Evolutionary conservation across 2,797 vertebrate genomes (phyloP), one percentile per base, ranked within the genome.

Genomic region (Muscicapa comitata): DNA sequence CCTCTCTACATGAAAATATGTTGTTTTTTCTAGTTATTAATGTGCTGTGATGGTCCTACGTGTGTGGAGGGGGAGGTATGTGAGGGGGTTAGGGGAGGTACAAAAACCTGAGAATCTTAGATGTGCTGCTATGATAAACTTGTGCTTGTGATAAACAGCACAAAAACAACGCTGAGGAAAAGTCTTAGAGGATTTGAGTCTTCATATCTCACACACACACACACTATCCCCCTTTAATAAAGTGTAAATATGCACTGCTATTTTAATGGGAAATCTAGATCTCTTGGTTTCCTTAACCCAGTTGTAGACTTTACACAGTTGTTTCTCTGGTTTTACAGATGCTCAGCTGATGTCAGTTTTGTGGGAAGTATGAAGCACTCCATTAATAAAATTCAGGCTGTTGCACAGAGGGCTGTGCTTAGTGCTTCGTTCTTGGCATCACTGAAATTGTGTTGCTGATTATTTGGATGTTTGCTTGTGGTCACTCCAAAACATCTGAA

Each of bases 391-490:
- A 94, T 88, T 58, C 40, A 53, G 61, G 24, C 37, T 67, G 57
- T 87, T 97, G 88, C 40, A 79, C 13, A 57, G 77, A 67, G 71
- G 19, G 57, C 63, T 85, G 28, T 78, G 48, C 29, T 43, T 61
- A 72, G 65, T 90, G n/a, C 48, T 85, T 87, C 25, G 0, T 86
- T 94, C 90, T 88, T 96, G 67, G 80, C 80, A 82, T 91, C 92
- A 5, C 66, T 73, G 71, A 84, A 92, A 85, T 92, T 94, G 59
- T 63, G 68, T 63, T 92, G 62, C 67, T 89, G 90, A 86, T 95
- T 90, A 85, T 97, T 95, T 72, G 86, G 29, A 45, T 91, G 70
- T 95, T 96, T 93, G 73, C 57, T 95, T 85, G 71, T 90, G 86
- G 66, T 93, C 90, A 68, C 28, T 84, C 65, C 4, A 19, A 95